Conservation (phyloP, 2,888 invertebrate species). For the Lepidochrysops patricia region DNA sequence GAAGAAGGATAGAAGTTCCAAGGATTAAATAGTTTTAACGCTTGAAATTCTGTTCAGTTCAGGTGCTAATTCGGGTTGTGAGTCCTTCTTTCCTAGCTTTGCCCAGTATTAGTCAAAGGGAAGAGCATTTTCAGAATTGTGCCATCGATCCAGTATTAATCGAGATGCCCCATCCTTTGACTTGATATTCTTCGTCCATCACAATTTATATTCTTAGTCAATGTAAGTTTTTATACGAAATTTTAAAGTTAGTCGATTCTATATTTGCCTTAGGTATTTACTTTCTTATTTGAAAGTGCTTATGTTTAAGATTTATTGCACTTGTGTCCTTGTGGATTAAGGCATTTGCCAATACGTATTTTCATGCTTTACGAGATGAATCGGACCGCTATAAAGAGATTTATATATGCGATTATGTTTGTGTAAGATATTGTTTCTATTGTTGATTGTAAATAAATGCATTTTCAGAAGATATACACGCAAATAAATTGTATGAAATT, state of each 20-base stretch:
- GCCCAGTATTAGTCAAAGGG: constrained; percentile 72
- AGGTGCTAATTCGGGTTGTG: constrained; percentile 70
- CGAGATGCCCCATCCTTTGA: constrained; percentile 59
- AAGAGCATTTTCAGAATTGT: constrained; percentile 62
- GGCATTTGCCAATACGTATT: constrained; percentile 62
- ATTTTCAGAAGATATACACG: constrained; percentile 68
- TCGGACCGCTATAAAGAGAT: constrained; percentile 54
- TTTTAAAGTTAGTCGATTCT: constrained; percentile 69
- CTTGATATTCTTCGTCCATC: constrained; percentile 63
- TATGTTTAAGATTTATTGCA: constrained; percentile 64
- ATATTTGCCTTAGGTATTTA: constrained; percentile 64
- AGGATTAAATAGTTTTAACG: constrained; percentile 22
- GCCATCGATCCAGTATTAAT: constrained; percentile 72
- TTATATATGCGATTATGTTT: constrained; percentile 50
- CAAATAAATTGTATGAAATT: constrained; percentile 71
- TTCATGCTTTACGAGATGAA: constrained; percentile 59
- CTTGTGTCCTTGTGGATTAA: constrained; percentile 74
- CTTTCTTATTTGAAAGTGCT: constrained; percentile 70
- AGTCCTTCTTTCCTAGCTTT: constrained; percentile 67
- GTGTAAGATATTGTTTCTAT: constrained; percentile 64
- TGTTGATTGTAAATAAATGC: constrained; percentile 71
- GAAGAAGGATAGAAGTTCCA: constrained; percentile 57
- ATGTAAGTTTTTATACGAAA: constrained; percentile 66
- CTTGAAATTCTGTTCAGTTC: constrained; percentile 19
- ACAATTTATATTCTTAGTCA: constrained; percentile 67